Evolutionary conservation across 1,140 invertebrate genomes (phyloP), one percentile per base, ranked within the genome.

Genomic region (Popillia japonica): DNA sequence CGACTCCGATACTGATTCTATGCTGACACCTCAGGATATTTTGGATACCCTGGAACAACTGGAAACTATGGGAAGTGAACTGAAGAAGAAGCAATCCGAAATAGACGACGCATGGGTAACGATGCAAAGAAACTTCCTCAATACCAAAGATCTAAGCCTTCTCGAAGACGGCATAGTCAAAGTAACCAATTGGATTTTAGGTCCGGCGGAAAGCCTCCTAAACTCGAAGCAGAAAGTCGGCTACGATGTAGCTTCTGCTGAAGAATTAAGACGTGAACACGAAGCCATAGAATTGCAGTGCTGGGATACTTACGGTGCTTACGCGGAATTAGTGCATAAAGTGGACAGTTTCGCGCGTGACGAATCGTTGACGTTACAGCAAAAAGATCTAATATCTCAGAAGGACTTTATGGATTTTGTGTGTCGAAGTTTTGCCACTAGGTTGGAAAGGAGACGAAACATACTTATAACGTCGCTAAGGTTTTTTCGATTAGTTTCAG

Each of bases 341-440:
- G 90, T 93, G 23, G 91, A 92, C 61, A 86, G 83, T 40, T 85
- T 92, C 8, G 84, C 89, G 0, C 87, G 86, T 55, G 87, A 88
- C 20, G 89, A 90, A 40, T 87, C 88, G 1, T 87, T 90, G 77
- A 78, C 80, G 0, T 41, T 61, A 34, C 84, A 85, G n/a, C 85
- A 85, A 44, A 87, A 86, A 83, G 91, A 93, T 83, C 83, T 93
- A 6, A 87, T 91, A 11, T 91, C 91, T 0, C 92, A 93, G 78
- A 88, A 90, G 79, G 92, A 93, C 82, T 93, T 93, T 83, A 95
- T 95, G 94, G 92, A 95, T 86, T 94, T 94, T 79, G 92, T 95
- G 0, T 94, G 92, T 81, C 89, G 93, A 74, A 94, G 92, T 82
- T 95, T 94, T 83, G 94, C 94, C 0, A 90, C 90, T 27, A 88